Conservation (phyloP, 2,113 vertebrate species). For the Microtus pennsylvanicus region DNA sequence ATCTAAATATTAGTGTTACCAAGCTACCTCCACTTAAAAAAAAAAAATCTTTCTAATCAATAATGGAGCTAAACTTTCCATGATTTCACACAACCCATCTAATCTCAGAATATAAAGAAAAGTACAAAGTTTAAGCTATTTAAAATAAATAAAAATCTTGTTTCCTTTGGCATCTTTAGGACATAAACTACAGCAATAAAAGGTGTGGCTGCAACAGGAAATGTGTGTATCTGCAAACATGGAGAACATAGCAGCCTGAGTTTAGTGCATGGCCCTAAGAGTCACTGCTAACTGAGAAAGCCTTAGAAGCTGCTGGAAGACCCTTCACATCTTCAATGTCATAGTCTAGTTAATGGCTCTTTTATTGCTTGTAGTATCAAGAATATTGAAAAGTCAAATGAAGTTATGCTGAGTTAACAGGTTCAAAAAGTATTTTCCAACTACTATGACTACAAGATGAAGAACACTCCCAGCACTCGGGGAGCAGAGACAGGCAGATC, state of each 20-base stretch:
- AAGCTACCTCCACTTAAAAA: constrained; percentile 21
- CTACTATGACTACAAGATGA: constrained; percentile 68
- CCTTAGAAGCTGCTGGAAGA: constrained; percentile 73
- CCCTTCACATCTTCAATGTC: constrained; percentile 76
- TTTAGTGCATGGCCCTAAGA: constrained; percentile 82
- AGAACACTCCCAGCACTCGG: constrained; percentile 11
- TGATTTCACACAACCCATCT: constrained; percentile 62
- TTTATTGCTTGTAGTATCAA: constrained; percentile 81
- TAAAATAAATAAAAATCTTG: constrained; percentile 82
- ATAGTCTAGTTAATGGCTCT: constrained; percentile 80
- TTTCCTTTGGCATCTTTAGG: constrained; percentile 90
- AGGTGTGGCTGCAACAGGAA: constrained; percentile 74
- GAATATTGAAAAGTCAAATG: constrained; percentile 78
- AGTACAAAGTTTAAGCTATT: constrained; percentile 67
- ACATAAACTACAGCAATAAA: constrained; percentile 83
- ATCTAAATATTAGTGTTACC: constrained; percentile 68
- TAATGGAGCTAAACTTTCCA: constrained; percentile 54
- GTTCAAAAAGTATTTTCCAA: constrained; percentile 76
- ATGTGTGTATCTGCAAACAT: constrained; percentile 78
- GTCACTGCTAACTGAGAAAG: constrained; percentile 71
- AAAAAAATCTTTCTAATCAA: constrained; percentile 46
- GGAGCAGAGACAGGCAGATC: too few relatives aligned
- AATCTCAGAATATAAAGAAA: constrained; percentile 74
- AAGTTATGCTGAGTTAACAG: constrained; percentile 67
- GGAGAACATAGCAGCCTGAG: constrained; percentile 69